Evolutionary conservation across 2,113 vertebrate species (phyloP), one percentile per base, ranked within the genome.

Genomic region (Nestor notabilis): DNA sequence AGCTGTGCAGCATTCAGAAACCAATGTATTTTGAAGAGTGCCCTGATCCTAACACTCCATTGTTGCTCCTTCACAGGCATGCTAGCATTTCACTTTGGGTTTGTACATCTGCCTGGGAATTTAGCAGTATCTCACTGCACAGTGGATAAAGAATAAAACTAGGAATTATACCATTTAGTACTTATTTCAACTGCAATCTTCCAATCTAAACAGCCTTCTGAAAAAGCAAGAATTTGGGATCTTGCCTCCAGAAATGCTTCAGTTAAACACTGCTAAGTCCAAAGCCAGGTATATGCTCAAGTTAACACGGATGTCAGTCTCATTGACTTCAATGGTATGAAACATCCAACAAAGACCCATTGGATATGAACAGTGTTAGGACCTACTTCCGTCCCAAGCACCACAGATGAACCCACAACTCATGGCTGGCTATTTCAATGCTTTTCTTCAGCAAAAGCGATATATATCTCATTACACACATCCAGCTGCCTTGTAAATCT

Each of bases 21-120:
- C 86, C 89, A 95, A 90, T n/a, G 85, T 82, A 78, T 39, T 97
- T 88, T 20, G 68, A 58, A 94, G 31, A 97, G 93, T 90, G 20
- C 74, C 94, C 94, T 93, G 94, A 95, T 90, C 86, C 91, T 46
- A 88, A 95, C 74, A 75, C 85, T 93, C 95, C 87, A 44, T 65
- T 93, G 90, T 82, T 1, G 2, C 75, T 93, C 77, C 82, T 97
- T 95, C 83, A 63, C n/a, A 77, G 33, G 44, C n/a, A 18, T 7
- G 53, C 56, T 53, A 83, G 76, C 33, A 53, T 79, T 94, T 96
- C 9, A 2, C 89, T 81, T 87, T 11, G 70, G 15, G 77, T 96
- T 95, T 96, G 19, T 80, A 89, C 94, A 69, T 90, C 83, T 90
- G 91, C 89, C 90, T 91, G 91, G 90, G 61, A 81, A 78, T 63